Evolutionary conservation across 2,888 invertebrate genomes (phyloP), one percentile per base, ranked within the genome.

Genomic region (Rhagonycha lutea): DNA sequence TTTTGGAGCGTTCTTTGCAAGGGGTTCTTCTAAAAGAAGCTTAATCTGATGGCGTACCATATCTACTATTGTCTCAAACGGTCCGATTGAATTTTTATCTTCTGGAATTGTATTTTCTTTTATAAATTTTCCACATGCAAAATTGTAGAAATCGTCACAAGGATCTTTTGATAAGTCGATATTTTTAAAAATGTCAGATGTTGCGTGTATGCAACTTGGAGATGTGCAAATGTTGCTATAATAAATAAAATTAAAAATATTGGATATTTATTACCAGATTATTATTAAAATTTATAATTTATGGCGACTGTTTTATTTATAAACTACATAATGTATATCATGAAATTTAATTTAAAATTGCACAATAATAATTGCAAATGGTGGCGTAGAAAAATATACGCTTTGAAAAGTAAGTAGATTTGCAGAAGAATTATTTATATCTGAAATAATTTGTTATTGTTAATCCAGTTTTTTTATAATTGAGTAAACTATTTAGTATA

Each of bases 81-180:
- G 91, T 79, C 94, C 94, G 62, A 95, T 92, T 5, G 93, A 92
- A 0, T 94, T 92, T 87, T 95, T 94, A 85, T 95, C 95, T 80
- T 95, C 95, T 0, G 95, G 95, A 74, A 95, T 95, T 73, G 91
- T 90, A 0, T 93, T 94, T 69, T 89, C 90, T 83, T 92, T 91
- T 60, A 94, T 86, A 87, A 95, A 95, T 11, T 91, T 91, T 1
- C 95, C 95, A 83, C 95, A 95, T 0, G 95, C 92, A 85, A 94
- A 95, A 81, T 92, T 89, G 86, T 95, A 95, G 87, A 95, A 95
- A 84, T 95, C 94, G 81, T 95, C 94, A 84, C 95, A 95, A 0
- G 95, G 95, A 79, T 95, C 93, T 11, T 93, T 92, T 1, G 88
- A 86, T 1, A 89, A 87, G 81, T 95, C 93, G 92, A 95, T 93